Base-by-base conservation (phyloP, 2,888 invertebrate genomes). In the Eremobia ochroleuca region DNA sequence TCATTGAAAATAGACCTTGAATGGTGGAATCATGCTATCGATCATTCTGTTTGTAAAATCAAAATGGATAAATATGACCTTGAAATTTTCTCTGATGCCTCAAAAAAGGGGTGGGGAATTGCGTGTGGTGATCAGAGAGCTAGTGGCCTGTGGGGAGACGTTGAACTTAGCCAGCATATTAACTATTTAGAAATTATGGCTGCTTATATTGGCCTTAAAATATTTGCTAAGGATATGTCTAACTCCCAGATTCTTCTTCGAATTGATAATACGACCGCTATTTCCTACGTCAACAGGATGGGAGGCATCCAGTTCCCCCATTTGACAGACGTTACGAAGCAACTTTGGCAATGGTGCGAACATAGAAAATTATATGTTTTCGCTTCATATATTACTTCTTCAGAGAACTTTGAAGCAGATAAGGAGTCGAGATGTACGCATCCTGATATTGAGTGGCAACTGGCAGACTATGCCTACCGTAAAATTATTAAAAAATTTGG, bases 191-290 rank as follows among this genome's bases (percentile, higher is more conserved):
- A 82, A 43, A 43, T 73, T 8, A n/a, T 58, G 34, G 69, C 73
- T 25, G 68, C 69, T 59, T 69, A 58, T 73, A 64, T 58, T 46
- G 69, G 68, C 18, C 28, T 73, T 4, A 73, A 73, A 37, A 59
- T 59, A 18, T 78, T 78, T 31, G 74, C 73, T 0, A 68, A 46
- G 25, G 18, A 64, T n/a, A 0, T 59, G 9, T 40, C 5, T 52
- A 64, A 77, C 46, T 77, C 71, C 11, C 43, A 76, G 43, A 75
- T 85, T 43, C 59, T 81, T 18, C 52, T 83, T 4, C 43, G 81
- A 4, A 52, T 83, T 18, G 81, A 84, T 21, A 84, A 84, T 55
- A 77, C 74, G 4, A 82, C 84, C 4, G 80, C 82, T 21, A 69
- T 80, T 25, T 18, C 61, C 6, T 85, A 76, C 28, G 62, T 86